These are phyloP conservation scores for Rhinolophus ferrumequinum DNA, from an alignment of 2,113 vertebrate species.

Conservation along the genomic window DNA sequence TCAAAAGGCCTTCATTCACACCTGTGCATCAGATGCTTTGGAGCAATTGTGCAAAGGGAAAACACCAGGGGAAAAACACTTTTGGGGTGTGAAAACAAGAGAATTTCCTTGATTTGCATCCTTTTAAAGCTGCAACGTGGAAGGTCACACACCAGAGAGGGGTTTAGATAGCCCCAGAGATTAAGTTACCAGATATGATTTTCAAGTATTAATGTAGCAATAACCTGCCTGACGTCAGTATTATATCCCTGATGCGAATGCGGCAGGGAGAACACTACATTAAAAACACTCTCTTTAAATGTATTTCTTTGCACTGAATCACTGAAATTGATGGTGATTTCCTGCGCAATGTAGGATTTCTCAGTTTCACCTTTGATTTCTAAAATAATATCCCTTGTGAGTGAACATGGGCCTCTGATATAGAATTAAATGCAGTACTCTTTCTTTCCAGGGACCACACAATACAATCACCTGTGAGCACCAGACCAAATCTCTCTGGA, in stretches of 20 bases:
- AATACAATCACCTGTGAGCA: neutral
- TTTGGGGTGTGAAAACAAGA: constrained; percentile 38
- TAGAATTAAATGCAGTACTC: constrained; percentile 3
- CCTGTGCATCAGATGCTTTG: neutral
- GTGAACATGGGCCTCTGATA: neutral
- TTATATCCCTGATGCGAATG: neutral
- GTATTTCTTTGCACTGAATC: neutral
- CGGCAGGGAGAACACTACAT: neutral
- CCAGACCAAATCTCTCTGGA: neutral
- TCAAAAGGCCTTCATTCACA: neutral
- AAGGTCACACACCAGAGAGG: constrained; percentile 28
- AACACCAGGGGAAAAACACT: neutral
- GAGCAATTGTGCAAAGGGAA: neutral
- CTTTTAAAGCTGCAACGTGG: constrained; percentile 1
- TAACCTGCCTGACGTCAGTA: constrained; percentile 36
- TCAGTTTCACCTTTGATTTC: constrained; percentile 63
- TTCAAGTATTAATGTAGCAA: constrained; percentile 60
- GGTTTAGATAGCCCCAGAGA: constrained; percentile 10
- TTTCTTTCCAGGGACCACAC: neutral
- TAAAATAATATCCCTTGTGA: constrained; percentile 34
- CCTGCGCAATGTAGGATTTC: neutral
- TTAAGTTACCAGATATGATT: constrained; percentile 49
- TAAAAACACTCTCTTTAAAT: neutral
- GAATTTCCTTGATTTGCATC: constrained; percentile 40
- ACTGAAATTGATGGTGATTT: constrained; percentile 39